Evolutionary conservation across 2,888 invertebrate species (phyloP), one percentile per base, ranked within the genome.

Genomic region (Stenotaenia linearis): DNA sequence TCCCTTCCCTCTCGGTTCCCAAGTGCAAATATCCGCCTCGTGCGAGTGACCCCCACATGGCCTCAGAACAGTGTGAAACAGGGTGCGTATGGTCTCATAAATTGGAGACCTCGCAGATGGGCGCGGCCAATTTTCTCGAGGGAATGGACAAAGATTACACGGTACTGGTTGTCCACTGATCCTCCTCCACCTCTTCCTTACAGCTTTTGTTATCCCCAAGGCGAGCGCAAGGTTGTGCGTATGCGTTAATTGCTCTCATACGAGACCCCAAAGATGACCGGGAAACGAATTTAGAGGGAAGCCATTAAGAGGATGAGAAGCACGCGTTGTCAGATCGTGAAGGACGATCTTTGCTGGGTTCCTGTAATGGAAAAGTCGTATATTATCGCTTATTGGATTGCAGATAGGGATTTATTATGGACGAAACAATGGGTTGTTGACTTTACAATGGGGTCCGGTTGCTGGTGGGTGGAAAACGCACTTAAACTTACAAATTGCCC

Each of bases 101-200:
- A 69, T 69, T 69, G 69, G 69, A 69, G 69, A 28, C 28, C 69
- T 69, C 69, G 69, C 69, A 69, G 69, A 69, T 69, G 69, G 69
- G 69, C 69, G 28, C 69, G 28, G 28, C 69, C 12, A 69, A 69
- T 69, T 69, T 12, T 69, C 69, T 69, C 69, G 69, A 69, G 69
- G 69, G 25, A 69, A 69, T 69, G 25, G 28, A 69, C 69, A 69
- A 69, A 69, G 69, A 69, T 69, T 69, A 69, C 69, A 69, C 69
- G 69, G 15, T 69, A 28, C 28, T 25, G 69, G 69, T 69, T 69
- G 69, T 69, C 56, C 69, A 69, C 28, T 69, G 69, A 69, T 69
- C 69, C 69, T 61, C 61, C 45, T 18, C 45, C 25, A 2, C 23
- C 25, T n/a, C n/a, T 69, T 28, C 69, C 69, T 28, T 69, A 12